A percentile compares a stretch with the other conserved stretches of the same genome.
Conservation (phyloP, 2,888 invertebrate genomes). For the Geotrupes spiniger region DNA sequence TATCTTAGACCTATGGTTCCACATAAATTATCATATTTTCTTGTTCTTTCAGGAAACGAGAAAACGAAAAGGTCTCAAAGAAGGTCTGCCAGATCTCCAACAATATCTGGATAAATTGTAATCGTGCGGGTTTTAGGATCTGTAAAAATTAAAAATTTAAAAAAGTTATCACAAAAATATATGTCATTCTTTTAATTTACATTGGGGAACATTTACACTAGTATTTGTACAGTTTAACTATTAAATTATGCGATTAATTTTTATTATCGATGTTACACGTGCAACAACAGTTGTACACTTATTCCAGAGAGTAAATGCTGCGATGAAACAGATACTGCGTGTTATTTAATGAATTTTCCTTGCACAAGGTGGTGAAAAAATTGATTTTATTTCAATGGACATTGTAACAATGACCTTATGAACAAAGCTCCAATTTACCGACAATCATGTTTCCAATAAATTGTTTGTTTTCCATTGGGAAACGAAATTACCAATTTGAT, state of each 20-base stretch:
- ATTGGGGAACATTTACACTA: conserved; percentile 6
- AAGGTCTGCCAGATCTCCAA: conserved; percentile 91
- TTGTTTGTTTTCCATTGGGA: too few species aligned
- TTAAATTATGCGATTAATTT: conserved; percentile 10
- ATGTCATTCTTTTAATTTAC: conserved; percentile 11
- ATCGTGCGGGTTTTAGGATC: conserved; percentile 49
- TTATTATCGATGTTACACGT: conserved; percentile 12
- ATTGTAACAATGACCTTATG: too few species aligned
- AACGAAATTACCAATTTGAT: too few species aligned
- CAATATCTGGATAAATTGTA: conserved; percentile 99
- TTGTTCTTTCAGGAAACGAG: conserved; percentile 75
- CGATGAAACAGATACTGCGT: conserved; percentile 9
- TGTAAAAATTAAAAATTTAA: conserved; percentile 50
- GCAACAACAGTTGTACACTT: conserved; percentile 15
- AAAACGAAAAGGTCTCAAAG: conserved; percentile 99
- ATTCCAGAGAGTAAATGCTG: conserved; percentile 19
- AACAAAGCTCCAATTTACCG: too few species aligned
- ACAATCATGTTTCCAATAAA: too few species aligned
- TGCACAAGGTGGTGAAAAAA: background rate
- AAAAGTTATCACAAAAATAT: conserved; percentile 8
- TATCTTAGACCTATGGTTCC: too few species aligned
- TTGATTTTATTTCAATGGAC: too few species aligned
- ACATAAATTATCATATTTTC: conserved; percentile 22
- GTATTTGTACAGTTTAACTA: conserved; percentile 20
- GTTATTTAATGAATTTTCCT: background rate